Percentiles rank a stretch among this genome's conserved stretches.
phyloP scores from a whole-genome alignment of 2,888 invertebrate genomes.

The Spodoptera picta region DNA sequence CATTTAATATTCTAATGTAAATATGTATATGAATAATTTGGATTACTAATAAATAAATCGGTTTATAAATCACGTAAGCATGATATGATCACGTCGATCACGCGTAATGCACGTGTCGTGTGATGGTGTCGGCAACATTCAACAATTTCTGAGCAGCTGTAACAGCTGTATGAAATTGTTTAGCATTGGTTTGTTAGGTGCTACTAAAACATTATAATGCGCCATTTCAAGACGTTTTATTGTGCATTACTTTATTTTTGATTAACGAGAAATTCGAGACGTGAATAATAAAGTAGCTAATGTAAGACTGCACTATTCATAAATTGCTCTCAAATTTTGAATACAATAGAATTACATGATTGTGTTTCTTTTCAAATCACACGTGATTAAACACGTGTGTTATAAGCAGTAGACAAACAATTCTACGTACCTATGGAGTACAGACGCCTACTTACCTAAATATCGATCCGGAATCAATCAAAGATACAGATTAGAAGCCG shows the following conservation, averaged over 20 bases:
- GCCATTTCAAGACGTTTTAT: conserved; percentile 6
- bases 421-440: background rate
- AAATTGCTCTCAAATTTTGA: no score
- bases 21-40: no score
- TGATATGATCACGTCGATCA: conserved; percentile 30
- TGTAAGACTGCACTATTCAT: no score
- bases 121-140: background rate
- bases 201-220: conserved; percentile 8
- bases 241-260: background rate
- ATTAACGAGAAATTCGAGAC: background rate
- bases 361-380: no score
- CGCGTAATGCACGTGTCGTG: conserved; percentile 28
- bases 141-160: conserved; percentile 1
- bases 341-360: no score
- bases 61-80: no score
- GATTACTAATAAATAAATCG: no score
- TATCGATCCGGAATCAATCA: conserved; percentile 16
- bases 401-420: background rate
- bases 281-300: background rate
- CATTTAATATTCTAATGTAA: no score
- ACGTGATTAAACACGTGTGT: background rate
- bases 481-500: conserved; percentile 5
- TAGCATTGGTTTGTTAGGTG: conserved; percentile 23
- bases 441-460: background rate
- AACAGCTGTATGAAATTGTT: conserved; percentile 22